Conservation (phyloP, 1,140 invertebrate genomes). For the Drosophila kikkawai region DNA sequence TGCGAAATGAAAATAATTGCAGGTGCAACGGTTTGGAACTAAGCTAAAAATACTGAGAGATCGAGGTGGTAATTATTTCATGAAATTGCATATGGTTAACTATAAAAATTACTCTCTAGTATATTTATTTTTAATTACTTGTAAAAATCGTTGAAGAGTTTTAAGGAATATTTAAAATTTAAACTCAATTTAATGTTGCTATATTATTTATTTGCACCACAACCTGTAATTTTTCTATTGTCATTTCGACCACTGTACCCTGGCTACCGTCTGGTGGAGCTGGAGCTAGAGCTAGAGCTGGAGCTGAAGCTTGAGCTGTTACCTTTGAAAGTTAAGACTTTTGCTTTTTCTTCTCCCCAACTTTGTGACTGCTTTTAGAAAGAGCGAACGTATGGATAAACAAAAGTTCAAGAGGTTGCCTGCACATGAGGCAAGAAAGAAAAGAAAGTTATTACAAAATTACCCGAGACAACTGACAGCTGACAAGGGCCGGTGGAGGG, state of each 20-base stretch:
- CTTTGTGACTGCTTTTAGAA: constrained; percentile 70
- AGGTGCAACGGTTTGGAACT: neutral
- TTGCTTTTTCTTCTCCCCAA: constrained; percentile 62
- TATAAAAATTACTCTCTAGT: neutral
- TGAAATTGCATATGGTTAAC: neutral
- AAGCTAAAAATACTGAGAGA: neutral
- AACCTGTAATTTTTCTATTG: neutral
- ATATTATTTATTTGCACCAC: neutral
- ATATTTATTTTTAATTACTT: neutral
- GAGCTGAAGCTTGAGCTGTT: neutral
- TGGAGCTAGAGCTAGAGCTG: neutral
- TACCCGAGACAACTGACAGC: constrained; percentile 65
- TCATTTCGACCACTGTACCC: constrained; percentile 44
- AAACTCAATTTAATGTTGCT: neutral
- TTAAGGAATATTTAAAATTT: neutral
- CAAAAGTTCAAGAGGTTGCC: constrained; percentile 76
- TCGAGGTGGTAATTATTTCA: neutral
- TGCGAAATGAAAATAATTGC: constrained; percentile 14
- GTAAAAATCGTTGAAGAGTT: neutral
- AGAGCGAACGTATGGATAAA: constrained; percentile 72
- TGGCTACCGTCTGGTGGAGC: constrained; percentile 57
- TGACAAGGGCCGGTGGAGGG: constrained; percentile 45
- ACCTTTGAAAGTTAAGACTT: constrained; percentile 76
- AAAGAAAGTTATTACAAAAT: constrained; percentile 83
- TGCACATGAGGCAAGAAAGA: constrained; percentile 76